These are phyloP conservation scores for Elysia chlorotica DNA, from an alignment of 1,140 invertebrate genomes.

Conservation along the genomic window DNA sequence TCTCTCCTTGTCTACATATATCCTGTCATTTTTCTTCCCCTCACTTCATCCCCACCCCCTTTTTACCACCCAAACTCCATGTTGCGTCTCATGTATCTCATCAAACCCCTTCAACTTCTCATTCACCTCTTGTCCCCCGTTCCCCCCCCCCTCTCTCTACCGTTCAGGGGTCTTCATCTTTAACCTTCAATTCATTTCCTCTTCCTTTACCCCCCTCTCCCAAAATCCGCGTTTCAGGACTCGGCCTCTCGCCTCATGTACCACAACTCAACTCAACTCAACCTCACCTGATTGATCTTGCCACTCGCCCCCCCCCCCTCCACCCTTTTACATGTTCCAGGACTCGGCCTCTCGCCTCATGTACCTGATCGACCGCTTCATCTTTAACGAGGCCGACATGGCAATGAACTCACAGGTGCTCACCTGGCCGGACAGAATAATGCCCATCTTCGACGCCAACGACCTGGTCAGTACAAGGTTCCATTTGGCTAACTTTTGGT, in stretches of 20 bases:
- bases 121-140: no score
- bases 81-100: no score
- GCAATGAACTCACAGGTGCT: conserved; percentile 59
- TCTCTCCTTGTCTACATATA: no score
- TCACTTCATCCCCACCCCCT: no score
- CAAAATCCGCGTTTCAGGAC: background rate
- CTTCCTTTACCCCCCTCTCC: background rate
- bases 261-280: background rate
- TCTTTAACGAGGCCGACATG: conserved; percentile 59
- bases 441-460: conserved; percentile 60
- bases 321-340: conserved; percentile 21
- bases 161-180: background rate
- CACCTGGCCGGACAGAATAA: conserved; percentile 60
- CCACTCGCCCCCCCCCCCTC: background rate
- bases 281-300: background rate
- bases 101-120: no score
- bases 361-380: conserved; percentile 59
- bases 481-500: no score
- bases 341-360: conserved; percentile 53
- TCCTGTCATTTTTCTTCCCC: no score
- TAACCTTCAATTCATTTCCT: no score
- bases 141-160: no score
- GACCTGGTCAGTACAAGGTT: conserved; percentile 60
- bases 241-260: background rate
- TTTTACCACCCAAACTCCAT: no score